Base-by-base conservation (phyloP, 2,888 invertebrate species). In the Nymphalis polychloros region DNA sequence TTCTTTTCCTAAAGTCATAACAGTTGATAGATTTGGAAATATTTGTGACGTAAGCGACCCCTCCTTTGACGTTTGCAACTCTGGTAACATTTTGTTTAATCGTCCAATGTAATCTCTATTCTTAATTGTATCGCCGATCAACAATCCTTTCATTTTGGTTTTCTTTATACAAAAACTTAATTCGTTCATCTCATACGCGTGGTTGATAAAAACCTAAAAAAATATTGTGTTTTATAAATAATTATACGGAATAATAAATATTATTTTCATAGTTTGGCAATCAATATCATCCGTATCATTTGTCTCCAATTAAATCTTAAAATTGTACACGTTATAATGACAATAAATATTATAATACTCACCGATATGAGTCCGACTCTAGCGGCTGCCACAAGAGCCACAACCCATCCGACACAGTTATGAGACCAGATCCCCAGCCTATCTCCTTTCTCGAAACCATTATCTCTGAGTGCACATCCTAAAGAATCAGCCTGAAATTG, bases 341-440 rank as follows among this genome's bases (percentile, higher is more conserved):
- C 2, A 49, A 19, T 17, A 49, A 19, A 49, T 5, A 31, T 6
- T 46, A 27, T 69, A 41, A 59, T 47, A 76, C 79, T 78, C 84
- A 96, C 97, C 84, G 96, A 86, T 72, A 97, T 94, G 1, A 97
- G 87, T 1, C 98, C 98, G 16, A 94, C 94, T 76, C 97, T 94
- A 0, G 96, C 95, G 0, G 96, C 94, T 0, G 96, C 97, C 70
- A 96, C 88, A 72, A 95, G 90, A 0, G 95, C 88, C 0, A 97
- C 81, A 27, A 96, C 92, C 97, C 97, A 98, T 76, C 97, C 95
- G 2, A 94, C 84, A 50, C 93, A 90, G 87, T 97, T 98, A 31
- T 97, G 97, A 0, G 96, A 94, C 96, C 97, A 97, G 23, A 98
- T 88, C 0, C 96, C 98, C 1, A 98, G 80, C 6, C 96, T 87